These are phyloP conservation scores for Drosophila repleta DNA, from an alignment of 1,140 invertebrate genomes.

Conservation along the genomic window DNA sequence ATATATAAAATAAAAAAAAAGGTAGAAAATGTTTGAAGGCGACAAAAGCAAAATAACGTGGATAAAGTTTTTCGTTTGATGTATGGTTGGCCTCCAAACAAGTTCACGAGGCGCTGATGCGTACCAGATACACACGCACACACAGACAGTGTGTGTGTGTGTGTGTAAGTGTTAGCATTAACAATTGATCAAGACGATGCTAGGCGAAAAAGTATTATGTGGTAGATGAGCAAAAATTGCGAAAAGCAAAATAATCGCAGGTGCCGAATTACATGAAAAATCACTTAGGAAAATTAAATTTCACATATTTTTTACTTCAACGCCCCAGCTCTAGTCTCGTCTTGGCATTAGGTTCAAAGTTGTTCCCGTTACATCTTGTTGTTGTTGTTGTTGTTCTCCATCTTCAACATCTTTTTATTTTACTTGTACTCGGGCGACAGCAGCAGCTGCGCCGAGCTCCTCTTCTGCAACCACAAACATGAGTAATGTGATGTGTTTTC, in stretches of 20 bases:
- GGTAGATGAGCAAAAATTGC: conserved; percentile 59
- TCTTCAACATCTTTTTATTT: background rate
- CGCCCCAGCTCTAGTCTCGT: conserved; percentile 43
- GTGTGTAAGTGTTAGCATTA: conserved; percentile 54
- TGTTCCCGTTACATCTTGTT: conserved; percentile 16
- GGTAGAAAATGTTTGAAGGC: conserved; percentile 57
- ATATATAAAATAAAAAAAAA: conserved; percentile 13
- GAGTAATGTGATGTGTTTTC: conserved; percentile 70
- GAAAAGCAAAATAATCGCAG: conserved; percentile 77
- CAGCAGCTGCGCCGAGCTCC: conserved; percentile 29
- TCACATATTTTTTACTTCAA: conserved; percentile 82
- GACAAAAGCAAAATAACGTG: conserved; percentile 53
- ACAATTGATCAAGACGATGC: conserved; percentile 72
- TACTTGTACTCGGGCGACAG: conserved; percentile 1
- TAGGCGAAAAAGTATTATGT: conserved; percentile 69
- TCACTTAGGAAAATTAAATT: conserved; percentile 83
- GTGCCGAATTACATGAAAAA: conserved; percentile 83
- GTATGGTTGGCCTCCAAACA: conserved; percentile 67
- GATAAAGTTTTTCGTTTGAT: conserved; percentile 65
- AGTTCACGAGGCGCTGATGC: conserved; percentile 72
- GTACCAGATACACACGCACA: conserved; percentile 28
- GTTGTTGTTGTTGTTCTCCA: conserved; percentile 26
- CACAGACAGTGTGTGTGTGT: background rate
- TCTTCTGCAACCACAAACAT: conserved; percentile 67
- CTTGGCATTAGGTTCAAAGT: conserved; percentile 70